Evolutionary conservation across 2,797 vertebrate genomes (phyloP).

Genomic region (Mormyrops boulengeri): DNA sequence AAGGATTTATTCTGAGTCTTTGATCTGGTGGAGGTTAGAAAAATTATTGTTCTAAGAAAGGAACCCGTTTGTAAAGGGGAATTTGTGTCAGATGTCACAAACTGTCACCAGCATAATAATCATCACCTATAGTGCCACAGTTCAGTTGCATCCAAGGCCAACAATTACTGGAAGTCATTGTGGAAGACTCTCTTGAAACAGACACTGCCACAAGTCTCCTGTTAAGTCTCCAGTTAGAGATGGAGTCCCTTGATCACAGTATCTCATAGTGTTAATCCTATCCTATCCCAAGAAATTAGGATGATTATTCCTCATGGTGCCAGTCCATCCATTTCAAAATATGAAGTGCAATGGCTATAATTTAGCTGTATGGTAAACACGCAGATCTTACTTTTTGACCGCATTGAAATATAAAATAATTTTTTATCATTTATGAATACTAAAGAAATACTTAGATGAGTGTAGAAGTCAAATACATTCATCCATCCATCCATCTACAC

Average conservation of each 20-base stretch:
- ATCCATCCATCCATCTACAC: neutral
- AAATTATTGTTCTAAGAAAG: conserved; percentile 27
- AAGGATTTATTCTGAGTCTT: conserved; percentile 5
- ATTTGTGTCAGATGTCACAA: conserved; percentile 22
- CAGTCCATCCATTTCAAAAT: neutral
- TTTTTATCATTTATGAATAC: neutral
- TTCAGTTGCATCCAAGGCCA: conserved; percentile 23
- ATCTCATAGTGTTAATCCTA: neutral
- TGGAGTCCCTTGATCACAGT: neutral
- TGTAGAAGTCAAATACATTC: neutral
- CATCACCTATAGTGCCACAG: conserved; percentile 16
- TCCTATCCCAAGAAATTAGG: neutral
- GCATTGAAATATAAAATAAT: neutral
- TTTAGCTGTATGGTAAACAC: neutral
- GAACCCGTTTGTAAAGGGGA: conserved; percentile 24
- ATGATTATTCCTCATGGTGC: neutral
- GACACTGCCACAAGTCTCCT: neutral
- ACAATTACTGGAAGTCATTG: neutral
- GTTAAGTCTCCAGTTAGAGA: neutral
- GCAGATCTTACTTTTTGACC: neutral
- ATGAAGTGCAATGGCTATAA: neutral
- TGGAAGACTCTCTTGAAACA: neutral
- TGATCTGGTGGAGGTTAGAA: conserved; percentile 10
- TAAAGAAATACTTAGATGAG: neutral
- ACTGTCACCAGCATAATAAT: conserved; percentile 21